These are phyloP conservation scores for Irena cyanogastra DNA, from an alignment of 2,113 vertebrate species.

Conservation along the genomic window DNA sequence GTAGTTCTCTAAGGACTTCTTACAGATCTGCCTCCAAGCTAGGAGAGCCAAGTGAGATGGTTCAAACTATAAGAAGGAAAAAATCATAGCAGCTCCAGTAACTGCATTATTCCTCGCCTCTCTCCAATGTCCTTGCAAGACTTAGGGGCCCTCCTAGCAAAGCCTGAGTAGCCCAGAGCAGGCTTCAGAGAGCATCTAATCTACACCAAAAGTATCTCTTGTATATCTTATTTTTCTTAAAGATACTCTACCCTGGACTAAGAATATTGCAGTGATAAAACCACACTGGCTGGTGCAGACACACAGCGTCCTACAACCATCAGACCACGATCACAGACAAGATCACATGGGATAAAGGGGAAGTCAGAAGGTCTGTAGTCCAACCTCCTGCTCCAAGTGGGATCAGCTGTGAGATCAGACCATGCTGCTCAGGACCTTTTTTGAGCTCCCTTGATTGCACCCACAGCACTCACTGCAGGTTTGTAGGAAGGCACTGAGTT, in stretches of 20 bases:
- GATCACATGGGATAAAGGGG: not conserved
- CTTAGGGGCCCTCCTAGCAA: not conserved
- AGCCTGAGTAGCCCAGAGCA: not conserved
- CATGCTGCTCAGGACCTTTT: not conserved
- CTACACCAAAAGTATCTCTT: not conserved
- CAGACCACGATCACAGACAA: not conserved
- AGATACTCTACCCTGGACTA: not conserved
- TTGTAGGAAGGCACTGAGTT: not conserved
- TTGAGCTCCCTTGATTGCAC: not conserved
- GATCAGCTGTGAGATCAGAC: not conserved
- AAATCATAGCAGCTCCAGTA: not conserved
- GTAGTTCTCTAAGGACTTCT: not conserved
- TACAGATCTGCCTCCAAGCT: not conserved
- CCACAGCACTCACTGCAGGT: accelerated
- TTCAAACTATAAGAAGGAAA: not conserved
- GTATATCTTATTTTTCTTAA: not conserved
- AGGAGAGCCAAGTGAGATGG: not conserved
- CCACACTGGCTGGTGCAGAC: not conserved
- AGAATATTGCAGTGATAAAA: not conserved
- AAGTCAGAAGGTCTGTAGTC: not conserved
- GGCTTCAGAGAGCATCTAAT: not conserved
- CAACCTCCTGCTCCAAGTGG: not conserved
- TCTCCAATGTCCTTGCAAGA: not conserved
- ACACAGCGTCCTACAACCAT: not conserved
- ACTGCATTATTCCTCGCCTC: not conserved